Percentiles rank a stretch among this genome's conserved stretches.
These are phyloP conservation scores for Sebastes nivosus DNA, from an alignment of 2,797 vertebrate genomes.

Conservation along the genomic window DNA sequence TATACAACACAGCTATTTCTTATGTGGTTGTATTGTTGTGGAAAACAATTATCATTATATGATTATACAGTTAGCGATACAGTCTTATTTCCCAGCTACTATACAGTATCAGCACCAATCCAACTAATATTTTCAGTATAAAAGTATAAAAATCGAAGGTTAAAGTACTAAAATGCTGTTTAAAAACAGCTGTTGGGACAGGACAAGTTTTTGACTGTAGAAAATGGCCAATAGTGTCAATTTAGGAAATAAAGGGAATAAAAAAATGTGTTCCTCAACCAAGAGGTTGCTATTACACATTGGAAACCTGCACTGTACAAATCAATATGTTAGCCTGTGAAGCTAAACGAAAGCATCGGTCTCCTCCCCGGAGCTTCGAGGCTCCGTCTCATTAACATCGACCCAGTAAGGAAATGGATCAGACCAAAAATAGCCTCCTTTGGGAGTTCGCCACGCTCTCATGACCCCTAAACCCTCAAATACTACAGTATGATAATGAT, in stretches of 20 bases:
- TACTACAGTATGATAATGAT: background rate
- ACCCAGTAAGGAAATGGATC: slow-evolving; percentile 62
- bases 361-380: background rate
- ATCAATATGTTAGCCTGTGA: slow-evolving; percentile 9
- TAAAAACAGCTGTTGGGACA: background rate
- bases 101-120: background rate
- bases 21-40: background rate
- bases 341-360: background rate
- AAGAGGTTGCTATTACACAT: background rate
- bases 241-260: background rate
- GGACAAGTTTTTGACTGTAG: background rate
- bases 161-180: background rate
- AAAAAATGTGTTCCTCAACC: background rate
- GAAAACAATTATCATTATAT: background rate
- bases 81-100: background rate
- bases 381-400: slow-evolving; percentile 42
- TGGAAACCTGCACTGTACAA: background rate
- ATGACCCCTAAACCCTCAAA: slow-evolving; percentile 30
- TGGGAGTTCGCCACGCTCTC: slow-evolving; percentile 1
- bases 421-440: slow-evolving; percentile 39
- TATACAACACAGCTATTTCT: background rate
- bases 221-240: background rate
- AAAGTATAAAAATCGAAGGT: background rate
- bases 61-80: background rate
- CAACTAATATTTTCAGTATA: background rate